Evolutionary conservation across 2,888 invertebrate genomes (phyloP), one percentile per base, ranked within the genome.

Genomic region (Noctua comes): DNA sequence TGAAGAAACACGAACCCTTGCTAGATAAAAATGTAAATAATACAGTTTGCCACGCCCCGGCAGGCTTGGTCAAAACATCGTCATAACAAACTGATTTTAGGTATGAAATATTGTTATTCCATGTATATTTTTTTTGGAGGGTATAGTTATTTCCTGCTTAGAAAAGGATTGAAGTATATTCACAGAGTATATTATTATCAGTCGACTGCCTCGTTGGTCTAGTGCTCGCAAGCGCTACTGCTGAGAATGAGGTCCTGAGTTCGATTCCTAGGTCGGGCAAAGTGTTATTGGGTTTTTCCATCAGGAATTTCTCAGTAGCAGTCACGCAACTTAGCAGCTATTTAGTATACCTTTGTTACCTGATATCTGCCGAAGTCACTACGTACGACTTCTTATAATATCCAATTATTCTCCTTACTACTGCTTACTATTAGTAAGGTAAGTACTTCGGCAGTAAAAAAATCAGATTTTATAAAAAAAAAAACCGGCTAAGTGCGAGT

Each of bases 1-100:
- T 83, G 75, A 75, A 18, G 24, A 57, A 36, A 59, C n/a, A 18
- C 36, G 59, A 77, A 73, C 73, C 69, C 70, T 73, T 73, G 43
- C 70, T 46, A 68, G 59, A 78, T 62, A 75, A 73, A 57, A 81
- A 43, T 36, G 71, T 82, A 80, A 66, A 66, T 87, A 88, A 85
- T 84, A 76, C 64, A 70, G 71, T 87, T 83, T 78, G 64, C 71
- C 24, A 62, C 83, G 86, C 87, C 57, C 46, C 62, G 72, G 31
- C 77, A 62, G 21, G 31, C 72, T 77, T 77, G 68, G 77, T 78
- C 82, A 88, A 77, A 87, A 87, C 86, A 88, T 70, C 74, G n/a
- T 73, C 59, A 76, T 76, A 75, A 73, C 27, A 76, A 66, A 80
- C 51, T 48, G 64, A 59, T 83, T 73, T 78, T 78, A 72, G 62